A percentile compares a stretch with the other conserved stretches of the same genome.
Conservation (phyloP, 2,888 invertebrate genomes). For the Leptinotarsa peninsularis region DNA sequence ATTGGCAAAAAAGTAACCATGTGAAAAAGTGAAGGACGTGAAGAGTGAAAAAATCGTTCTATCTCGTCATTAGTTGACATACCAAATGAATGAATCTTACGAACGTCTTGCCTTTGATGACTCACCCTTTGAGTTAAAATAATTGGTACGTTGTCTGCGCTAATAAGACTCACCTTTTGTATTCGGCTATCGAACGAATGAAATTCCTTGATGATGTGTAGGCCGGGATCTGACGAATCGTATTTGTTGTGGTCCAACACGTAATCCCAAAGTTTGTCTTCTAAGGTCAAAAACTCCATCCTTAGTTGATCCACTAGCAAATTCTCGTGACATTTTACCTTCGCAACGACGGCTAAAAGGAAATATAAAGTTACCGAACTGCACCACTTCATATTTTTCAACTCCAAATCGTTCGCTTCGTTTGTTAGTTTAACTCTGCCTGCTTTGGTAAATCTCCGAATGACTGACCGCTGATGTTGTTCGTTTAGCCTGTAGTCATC, state of each 20-base stretch:
- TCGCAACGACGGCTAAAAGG: conserved; percentile 18
- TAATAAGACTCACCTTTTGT: conserved; percentile 30
- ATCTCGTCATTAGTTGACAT: too few relatives aligned
- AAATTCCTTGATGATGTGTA: conserved; percentile 26
- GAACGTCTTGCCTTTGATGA: too few relatives aligned
- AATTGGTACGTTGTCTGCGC: too few relatives aligned
- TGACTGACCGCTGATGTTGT: not conserved
- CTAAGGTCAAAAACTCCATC: conserved; percentile 71
- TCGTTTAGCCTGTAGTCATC: not conserved
- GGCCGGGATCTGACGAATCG: conserved; percentile 24
- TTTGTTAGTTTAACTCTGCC: not conserved
- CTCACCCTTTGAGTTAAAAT: too few relatives aligned
- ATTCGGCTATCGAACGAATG: conserved; percentile 33
- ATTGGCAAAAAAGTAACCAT: too few relatives aligned
- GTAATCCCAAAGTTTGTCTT: conserved; percentile 66
- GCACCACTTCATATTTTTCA: not conserved
- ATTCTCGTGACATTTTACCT: conserved; percentile 25
- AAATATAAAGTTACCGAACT: conserved; percentile 8
- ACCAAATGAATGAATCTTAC: too few relatives aligned
- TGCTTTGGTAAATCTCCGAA: not conserved
- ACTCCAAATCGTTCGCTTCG: not conserved
- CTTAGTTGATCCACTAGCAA: conserved; percentile 72
- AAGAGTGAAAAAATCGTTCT: too few relatives aligned
- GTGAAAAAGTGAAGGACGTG: too few relatives aligned
- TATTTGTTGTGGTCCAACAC: conserved; percentile 44